Base-by-base conservation (phyloP, 2,113 vertebrate species). In the Varanus salvator region DNA sequence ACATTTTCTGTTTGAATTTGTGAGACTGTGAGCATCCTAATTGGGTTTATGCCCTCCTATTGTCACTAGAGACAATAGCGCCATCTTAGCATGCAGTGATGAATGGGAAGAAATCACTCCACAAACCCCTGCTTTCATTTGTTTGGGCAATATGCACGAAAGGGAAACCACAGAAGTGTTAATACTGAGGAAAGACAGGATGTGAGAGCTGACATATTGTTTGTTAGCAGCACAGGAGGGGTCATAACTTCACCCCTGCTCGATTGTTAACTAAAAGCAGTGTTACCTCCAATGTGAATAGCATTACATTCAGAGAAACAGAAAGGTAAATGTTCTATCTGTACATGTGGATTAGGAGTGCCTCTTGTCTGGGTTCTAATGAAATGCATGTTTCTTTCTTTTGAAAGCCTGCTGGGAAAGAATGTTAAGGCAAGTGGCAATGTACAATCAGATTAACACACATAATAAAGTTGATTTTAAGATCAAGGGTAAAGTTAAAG, bases 321-420 rank as follows among this genome's bases (percentile, higher is more conserved):
- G 38, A 77, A 68, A 84, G 57, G 60, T 38, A 64, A 4, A 64
- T 19, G 15, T 64, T 15, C 80, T 44, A 15, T 52, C 57, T 90
- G 71, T 75, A 76, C 80, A 66, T 66, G 86, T 82, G 69, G 80
- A 83, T 87, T 54, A 68, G 12, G n/a, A 89, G 38, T 14, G 21
- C 17, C 15, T 78, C 57, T 57, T 66, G 57, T 83, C 50, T 14
- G 27, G 1, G 21, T 50, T 84, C n/a, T 78, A 69, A 89, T 85
- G 60, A 84, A 91, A 84, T 76, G 50, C 48, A 87, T 87, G 84
- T 86, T 78, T 84, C n/a, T 78, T 76, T 76, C 66, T 66, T 19
- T 48, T 44, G 38, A 9, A 71, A 66, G 87, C 2, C 71, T 72
- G 57, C 25, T 38, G 69, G 2, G 21, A 52, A 72, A 85, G 81